Base-by-base conservation (phyloP, 2,888 invertebrate species). In the Cybosia mesomella region DNA sequence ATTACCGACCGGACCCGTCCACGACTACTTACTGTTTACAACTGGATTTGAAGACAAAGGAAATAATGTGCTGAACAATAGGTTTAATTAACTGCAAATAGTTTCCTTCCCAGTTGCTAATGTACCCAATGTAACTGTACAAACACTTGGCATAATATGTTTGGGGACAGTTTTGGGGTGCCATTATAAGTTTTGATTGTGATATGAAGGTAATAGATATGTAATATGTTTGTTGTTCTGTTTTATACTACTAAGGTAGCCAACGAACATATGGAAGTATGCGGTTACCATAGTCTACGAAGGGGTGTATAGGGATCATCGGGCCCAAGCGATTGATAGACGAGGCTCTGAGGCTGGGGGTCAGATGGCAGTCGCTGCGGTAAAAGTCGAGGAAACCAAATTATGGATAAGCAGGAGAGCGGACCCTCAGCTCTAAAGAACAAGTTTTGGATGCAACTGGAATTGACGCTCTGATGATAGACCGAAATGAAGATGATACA, bases 11-110 rank as follows among this genome's bases (percentile, higher is more conserved):
- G 84, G 87, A 86, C 89, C 87, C 88, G 87, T 85, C 88, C 87
- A 84, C 88, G 84, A 86, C 89, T 91, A 89, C 92, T 93, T 90
- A 89, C 90, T 91, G 92, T 91, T 92, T 90, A 91, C 92, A 90
- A 89, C 91, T 87, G 86, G 85, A 87, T 89, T 88, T 89, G 86
- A 91, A 93, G 92, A 91, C 91, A 91, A 90, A 90, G 87, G 92
- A 91, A 90, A 92, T 91, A 92, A 91, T 88, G 86, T 84, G 84
- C 85, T 83, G 83, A 85, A 89, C 87, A 87, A 88, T 87, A 86
- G 86, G 85, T 88, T 88, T 89, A 86, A 89, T 91, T 90, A 90
- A 87, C 83, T 80, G 81, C 78, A 83, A 83, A 85, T 83, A 83
- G 84, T 81, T 84, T 75, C 75, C 77, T 75, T 74, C 71, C 65